Evolutionary conservation across 2,888 invertebrate genomes (phyloP).

Genomic region (Drosophila mayaguana): DNA sequence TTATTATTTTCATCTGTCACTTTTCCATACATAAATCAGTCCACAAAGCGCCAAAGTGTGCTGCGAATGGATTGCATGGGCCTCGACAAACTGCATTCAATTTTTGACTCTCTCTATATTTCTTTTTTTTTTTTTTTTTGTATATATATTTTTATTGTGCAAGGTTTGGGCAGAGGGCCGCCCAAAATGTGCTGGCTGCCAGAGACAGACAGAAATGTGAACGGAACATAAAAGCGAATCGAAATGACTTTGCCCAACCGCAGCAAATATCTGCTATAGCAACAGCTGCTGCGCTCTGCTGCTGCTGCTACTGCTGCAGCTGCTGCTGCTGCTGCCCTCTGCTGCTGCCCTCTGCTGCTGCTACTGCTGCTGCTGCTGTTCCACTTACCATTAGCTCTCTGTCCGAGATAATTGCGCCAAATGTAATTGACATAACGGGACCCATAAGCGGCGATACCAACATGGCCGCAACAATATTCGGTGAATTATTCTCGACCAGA

Average conservation of each 20-base stretch:
- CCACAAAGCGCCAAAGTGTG: slow-evolving; percentile 35
- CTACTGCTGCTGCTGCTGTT: slow-evolving; percentile 11
- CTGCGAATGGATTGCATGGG: slow-evolving; percentile 33
- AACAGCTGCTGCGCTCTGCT: slow-evolving; percentile 29
- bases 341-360: slow-evolving; percentile 16
- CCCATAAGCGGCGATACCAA: slow-evolving; percentile 92
- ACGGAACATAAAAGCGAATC: slow-evolving; percentile 30
- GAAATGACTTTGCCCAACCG: slow-evolving; percentile 44
- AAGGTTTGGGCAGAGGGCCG: slow-evolving; percentile 3
- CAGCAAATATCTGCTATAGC: slow-evolving; percentile 14
- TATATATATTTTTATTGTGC: slow-evolving; percentile 2
- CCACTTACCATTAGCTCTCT: slow-evolving; percentile 86
- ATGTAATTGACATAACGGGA: slow-evolving; percentile 94
- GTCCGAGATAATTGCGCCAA: slow-evolving; percentile 92
- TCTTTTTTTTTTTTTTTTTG: neutral
- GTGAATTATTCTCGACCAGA: slow-evolving; percentile 92
- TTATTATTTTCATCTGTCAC: slow-evolving; percentile 70
- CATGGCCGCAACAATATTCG: slow-evolving; percentile 92
- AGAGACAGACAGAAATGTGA: slow-evolving; percentile 2
- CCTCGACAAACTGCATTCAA: slow-evolving; percentile 28
- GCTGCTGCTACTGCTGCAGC: slow-evolving; percentile 21
- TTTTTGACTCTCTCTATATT: slow-evolving; percentile 24
- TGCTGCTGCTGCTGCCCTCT: slow-evolving; percentile 13
- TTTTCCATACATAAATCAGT: slow-evolving; percentile 71
- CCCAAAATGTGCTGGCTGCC: slow-evolving; percentile 17